These are phyloP conservation scores for Caracal caracal DNA, from an alignment of 2,113 vertebrate species.

Conservation along the genomic window DNA sequence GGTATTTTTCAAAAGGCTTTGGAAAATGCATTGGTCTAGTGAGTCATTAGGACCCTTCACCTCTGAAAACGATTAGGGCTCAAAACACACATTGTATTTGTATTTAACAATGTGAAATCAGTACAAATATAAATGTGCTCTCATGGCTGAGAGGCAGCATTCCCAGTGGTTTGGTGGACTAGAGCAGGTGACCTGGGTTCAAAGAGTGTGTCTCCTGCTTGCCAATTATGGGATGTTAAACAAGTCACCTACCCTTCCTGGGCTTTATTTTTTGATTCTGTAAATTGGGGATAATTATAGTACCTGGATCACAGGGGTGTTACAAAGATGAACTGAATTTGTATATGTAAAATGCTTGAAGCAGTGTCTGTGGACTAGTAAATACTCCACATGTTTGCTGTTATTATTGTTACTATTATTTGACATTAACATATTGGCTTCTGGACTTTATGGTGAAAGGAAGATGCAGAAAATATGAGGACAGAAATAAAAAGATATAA, in stretches of 20 bases:
- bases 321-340: background rate
- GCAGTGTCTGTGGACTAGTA: background rate
- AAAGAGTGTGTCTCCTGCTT: background rate
- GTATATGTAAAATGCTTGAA: background rate
- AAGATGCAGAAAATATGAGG: background rate
- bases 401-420: background rate
- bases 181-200: background rate
- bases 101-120: background rate
- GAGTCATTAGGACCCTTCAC: background rate
- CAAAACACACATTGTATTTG: background rate
- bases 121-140: background rate
- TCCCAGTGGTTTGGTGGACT: background rate
- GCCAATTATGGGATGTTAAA: background rate
- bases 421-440: background rate
- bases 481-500: background rate
- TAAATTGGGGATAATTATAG: background rate
- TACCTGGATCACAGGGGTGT: background rate
- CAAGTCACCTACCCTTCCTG: background rate
- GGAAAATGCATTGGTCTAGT: background rate
- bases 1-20: background rate
- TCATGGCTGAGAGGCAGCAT: accelerated
- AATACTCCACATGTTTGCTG: background rate
- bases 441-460: background rate
- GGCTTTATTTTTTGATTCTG: background rate
- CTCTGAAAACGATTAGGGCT: conserved; percentile 9